Conservation (phyloP, 2,113 vertebrate species). For the Alethe diademata region DNA sequence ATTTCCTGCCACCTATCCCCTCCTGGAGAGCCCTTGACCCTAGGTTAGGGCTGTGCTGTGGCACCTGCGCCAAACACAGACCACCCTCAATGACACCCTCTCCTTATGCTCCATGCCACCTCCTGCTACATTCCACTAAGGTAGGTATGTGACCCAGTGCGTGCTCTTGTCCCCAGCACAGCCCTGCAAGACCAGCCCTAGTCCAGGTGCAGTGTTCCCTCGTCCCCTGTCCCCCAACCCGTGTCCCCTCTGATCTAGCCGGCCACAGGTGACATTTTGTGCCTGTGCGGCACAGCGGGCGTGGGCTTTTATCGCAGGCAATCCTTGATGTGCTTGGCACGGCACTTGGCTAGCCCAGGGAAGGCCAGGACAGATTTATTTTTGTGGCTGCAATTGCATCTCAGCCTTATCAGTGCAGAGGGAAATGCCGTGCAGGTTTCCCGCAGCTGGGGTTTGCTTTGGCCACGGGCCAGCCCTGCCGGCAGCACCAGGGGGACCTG, state of each 20-base stretch:
- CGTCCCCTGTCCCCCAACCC: fast-evolving
- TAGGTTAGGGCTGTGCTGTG: background rate
- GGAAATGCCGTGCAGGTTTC: background rate
- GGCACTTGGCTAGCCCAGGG: fast-evolving
- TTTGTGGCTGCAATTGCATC: background rate
- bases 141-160: fast-evolving
- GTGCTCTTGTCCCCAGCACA: fast-evolving
- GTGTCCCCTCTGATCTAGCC: background rate
- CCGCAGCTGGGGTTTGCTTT: background rate
- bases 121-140: fast-evolving
- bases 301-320: background rate
- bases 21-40: background rate
- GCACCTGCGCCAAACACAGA: background rate
- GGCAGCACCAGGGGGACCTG: background rate
- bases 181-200: background rate
- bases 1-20: background rate
- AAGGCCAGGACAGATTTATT: background rate
- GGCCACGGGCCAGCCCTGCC: background rate
- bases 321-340: background rate
- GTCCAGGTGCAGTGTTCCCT: background rate
- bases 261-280: background rate
- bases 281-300: fast-evolving
- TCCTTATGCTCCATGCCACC: background rate
- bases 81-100: fast-evolving
- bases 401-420: background rate